phyloP scores from a whole-genome alignment of 2,797 vertebrate species.

The Scolopax bukidnonensis region DNA sequence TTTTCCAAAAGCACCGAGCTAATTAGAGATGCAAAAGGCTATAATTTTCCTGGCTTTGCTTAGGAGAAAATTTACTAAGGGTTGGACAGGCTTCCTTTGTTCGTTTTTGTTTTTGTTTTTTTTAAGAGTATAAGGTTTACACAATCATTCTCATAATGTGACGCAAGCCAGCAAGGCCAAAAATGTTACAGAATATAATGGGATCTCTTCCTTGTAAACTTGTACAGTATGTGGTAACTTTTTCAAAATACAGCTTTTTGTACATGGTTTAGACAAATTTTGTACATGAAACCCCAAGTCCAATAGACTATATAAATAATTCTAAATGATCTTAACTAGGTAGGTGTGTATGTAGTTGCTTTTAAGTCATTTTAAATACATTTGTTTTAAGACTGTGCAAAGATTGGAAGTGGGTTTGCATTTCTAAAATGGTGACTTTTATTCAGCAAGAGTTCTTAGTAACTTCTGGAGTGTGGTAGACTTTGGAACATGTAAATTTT shows the following conservation, averaged over 20 bases:
- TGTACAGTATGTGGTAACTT: constrained; percentile 95
- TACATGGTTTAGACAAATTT: constrained; percentile 90
- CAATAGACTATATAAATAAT: constrained; percentile 85
- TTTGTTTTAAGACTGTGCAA: constrained; percentile 84
- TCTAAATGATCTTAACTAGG: constrained; percentile 80
- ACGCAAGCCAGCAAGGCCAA: constrained; percentile 83
- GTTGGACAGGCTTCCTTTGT: constrained; percentile 72
- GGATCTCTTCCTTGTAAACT: constrained; percentile 92
- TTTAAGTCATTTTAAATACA: constrained; percentile 80
- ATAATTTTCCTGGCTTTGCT: constrained; percentile 76
- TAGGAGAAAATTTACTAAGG: constrained; percentile 73
- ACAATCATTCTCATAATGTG: constrained; percentile 85
- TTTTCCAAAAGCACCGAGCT: constrained; percentile 75
- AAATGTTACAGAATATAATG: constrained; percentile 84
- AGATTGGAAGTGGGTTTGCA: constrained; percentile 85
- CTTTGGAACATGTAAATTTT: constrained; percentile 82
- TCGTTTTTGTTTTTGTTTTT: constrained; percentile 53
- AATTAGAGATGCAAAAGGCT: constrained; percentile 72
- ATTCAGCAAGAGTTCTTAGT: constrained; percentile 85
- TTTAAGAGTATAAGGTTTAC: constrained; percentile 84
- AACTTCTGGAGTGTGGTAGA: constrained; percentile 87
- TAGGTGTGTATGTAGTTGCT: constrained; percentile 80
- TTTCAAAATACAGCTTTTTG: constrained; percentile 94
- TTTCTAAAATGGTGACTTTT: constrained; percentile 83
- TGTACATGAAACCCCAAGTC: constrained; percentile 87